Evolutionary conservation across 2,113 vertebrate species (phyloP).

Genomic region (Corythaixoides concolor): DNA sequence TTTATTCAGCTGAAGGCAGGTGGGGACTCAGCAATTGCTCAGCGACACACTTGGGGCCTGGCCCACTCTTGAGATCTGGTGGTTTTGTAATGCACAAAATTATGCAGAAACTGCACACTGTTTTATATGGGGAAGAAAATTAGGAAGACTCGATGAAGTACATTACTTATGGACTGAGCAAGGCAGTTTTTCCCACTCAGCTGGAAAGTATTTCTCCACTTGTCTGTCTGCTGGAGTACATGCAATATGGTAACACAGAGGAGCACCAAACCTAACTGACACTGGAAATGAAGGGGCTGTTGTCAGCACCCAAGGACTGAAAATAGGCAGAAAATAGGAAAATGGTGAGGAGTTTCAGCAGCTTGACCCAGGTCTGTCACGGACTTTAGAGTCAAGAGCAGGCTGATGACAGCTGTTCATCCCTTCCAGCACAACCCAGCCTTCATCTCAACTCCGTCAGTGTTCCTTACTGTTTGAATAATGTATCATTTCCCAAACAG

Average conservation of each 20-base stretch:
- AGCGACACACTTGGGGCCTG: slow-evolving; percentile 30
- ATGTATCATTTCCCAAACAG: background rate
- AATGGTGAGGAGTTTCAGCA: background rate
- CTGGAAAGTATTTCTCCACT: slow-evolving; percentile 51
- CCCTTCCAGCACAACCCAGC: background rate
- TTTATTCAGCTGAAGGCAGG: slow-evolving; percentile 26
- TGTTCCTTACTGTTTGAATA: background rate
- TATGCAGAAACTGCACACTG: slow-evolving; percentile 35
- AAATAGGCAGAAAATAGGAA: slow-evolving; percentile 45
- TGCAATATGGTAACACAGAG: background rate
- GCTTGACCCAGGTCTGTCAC: background rate
- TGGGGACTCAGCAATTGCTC: slow-evolving; percentile 5
- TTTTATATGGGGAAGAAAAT: slow-evolving; percentile 40
- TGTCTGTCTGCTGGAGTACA: background rate
- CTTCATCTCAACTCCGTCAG: background rate
- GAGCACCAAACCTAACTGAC: background rate
- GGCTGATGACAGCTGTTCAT: slow-evolving; percentile 35
- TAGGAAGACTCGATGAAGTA: background rate
- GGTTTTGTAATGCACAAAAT: background rate
- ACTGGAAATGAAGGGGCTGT: slow-evolving; percentile 5
- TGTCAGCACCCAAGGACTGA: slow-evolving; percentile 10
- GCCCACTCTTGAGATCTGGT: slow-evolving; percentile 33
- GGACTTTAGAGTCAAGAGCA: slow-evolving; percentile 20
- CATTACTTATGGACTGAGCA: background rate
- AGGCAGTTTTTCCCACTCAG: slow-evolving; percentile 42